phyloP scores from a whole-genome alignment of 2,888 invertebrate species.

The Hipparchia semele region DNA sequence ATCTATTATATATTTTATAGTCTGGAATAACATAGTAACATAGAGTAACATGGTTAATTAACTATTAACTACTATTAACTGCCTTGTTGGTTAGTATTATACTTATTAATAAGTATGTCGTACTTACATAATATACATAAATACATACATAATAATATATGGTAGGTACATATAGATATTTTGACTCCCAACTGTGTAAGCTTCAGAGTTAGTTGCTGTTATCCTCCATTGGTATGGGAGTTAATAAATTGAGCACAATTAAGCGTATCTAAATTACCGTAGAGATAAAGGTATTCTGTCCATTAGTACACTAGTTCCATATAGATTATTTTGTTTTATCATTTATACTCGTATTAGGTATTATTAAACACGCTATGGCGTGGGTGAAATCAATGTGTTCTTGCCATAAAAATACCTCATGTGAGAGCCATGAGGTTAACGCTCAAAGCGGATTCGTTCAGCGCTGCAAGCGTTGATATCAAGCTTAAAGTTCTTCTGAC shows the following conservation, averaged over 20 bases:
- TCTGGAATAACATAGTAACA: no score
- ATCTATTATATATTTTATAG: no score
- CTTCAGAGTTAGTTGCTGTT: slow-evolving; percentile 11
- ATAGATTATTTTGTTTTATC: slow-evolving; percentile 23
- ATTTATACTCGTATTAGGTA: neutral
- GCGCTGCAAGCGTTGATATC: no score
- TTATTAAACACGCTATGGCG: slow-evolving; percentile 10
- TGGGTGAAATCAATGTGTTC: slow-evolving; percentile 7
- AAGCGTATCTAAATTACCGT: slow-evolving; percentile 29
- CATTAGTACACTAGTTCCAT: slow-evolving; percentile 27
- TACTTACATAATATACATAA: no score
- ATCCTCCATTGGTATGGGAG: slow-evolving; percentile 18
- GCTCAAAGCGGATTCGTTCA: no score
- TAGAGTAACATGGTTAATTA: no score
- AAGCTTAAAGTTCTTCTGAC: no score
- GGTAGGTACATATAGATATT: neutral
- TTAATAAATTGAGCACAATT: slow-evolving; percentile 26
- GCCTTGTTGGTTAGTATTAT: no score
- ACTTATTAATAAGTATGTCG: no score
- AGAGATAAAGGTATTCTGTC: slow-evolving; percentile 26
- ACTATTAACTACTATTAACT: no score
- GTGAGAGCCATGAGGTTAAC: no score
- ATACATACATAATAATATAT: no score
- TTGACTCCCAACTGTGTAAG: slow-evolving; percentile 1
- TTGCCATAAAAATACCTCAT: neutral